Percentiles rank a stretch among this genome's conserved stretches.
phyloP scores from a whole-genome alignment of 2,113 vertebrate genomes.

The Nipponia nippon region DNA sequence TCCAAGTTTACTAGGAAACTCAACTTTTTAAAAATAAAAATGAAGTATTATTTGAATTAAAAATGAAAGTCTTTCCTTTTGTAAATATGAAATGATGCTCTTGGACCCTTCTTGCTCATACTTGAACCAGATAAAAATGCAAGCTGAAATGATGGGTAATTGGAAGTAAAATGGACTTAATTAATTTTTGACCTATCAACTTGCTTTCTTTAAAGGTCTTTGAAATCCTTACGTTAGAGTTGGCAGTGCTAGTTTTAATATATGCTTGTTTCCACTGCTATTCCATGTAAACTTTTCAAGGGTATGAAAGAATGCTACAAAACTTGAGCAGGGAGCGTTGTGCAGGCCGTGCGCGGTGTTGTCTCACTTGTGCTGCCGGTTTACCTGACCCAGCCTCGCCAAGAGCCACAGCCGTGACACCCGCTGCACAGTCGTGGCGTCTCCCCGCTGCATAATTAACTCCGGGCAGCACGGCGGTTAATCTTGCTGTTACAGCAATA shows the following conservation, averaged over 20 bases:
- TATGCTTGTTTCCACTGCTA: rapidly evolving
- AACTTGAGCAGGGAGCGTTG: rapidly evolving
- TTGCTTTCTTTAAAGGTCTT: not conserved
- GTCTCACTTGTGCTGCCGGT: not conserved
- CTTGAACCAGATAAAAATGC: not conserved
- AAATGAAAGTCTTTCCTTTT: not conserved
- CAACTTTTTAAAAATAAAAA: not conserved
- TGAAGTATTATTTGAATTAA: not conserved
- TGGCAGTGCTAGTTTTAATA: not conserved
- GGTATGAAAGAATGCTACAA: not conserved
- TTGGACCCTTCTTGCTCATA: not conserved
- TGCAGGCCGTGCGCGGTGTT: not conserved
- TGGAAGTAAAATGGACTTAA: not conserved
- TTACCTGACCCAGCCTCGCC: not conserved
- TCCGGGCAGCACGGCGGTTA: rapidly evolving
- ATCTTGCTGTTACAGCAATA: rapidly evolving
- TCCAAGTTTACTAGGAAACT: not conserved
- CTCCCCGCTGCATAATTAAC: rapidly evolving
- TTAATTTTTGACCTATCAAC: not conserved
- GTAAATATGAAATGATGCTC: not conserved
- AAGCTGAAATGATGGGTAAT: not conserved
- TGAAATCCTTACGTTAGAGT: not conserved
- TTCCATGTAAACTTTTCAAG: not conserved
- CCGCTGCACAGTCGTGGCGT: rapidly evolving
- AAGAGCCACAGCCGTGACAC: not conserved